Conservation (phyloP, 2,888 invertebrate species). For the Ectemnius continuus region DNA sequence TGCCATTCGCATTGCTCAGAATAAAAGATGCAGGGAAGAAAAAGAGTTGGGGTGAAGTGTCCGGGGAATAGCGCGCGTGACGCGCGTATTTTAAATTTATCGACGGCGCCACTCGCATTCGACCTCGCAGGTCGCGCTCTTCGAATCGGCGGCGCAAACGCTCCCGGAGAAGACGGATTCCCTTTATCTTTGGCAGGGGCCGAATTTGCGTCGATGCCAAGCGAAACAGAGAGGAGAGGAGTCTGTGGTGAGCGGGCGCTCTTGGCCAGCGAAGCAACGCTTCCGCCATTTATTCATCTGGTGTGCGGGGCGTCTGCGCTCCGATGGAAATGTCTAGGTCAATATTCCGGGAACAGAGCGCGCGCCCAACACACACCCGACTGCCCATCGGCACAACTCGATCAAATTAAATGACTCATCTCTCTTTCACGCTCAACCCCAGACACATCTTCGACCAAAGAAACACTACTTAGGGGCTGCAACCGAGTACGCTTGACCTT, state of each 20-base stretch:
- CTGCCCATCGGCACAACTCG: no score
- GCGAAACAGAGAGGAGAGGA: no score
- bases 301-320: constrained; percentile 8
- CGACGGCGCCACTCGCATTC: constrained; percentile 32
- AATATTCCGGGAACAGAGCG: constrained; percentile 27
- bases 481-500: background rate
- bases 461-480: no score
- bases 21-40: background rate
- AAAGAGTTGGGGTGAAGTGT: background rate
- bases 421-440: no score
- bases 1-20: background rate
- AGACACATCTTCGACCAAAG: no score
- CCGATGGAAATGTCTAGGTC: constrained; percentile 52
- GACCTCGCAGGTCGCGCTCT: constrained; percentile 22
- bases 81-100: constrained; percentile 35
- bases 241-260: no score
- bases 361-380: no score
- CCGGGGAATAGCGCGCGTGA: background rate
- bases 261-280: constrained; percentile 23
- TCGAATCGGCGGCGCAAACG: constrained; percentile 19
- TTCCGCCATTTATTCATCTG: constrained; percentile 42
- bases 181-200: constrained; percentile 42
- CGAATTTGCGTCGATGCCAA: constrained; percentile 55
- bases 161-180: constrained; percentile 29
- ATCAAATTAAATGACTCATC: no score